Base-by-base conservation (phyloP, 2,888 invertebrate genomes). In the Celastrina argiolus region DNA sequence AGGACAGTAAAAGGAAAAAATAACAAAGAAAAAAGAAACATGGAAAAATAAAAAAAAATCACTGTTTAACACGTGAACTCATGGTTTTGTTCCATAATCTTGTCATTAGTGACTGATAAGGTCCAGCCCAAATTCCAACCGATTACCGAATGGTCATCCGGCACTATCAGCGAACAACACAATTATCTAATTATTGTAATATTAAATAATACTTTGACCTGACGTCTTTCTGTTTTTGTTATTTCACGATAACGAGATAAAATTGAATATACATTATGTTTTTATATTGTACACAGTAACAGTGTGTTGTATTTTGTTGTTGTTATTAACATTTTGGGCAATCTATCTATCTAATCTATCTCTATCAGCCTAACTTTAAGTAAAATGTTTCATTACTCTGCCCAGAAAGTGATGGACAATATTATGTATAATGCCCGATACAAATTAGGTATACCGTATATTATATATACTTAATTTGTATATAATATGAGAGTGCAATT, bases 181-280 rank as follows among this genome's bases (percentile, higher is more conserved):
- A 69, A 70, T 72, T 70, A 71, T 70, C 66, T 66, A 69, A 70
- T 73, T 72, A 75, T 72, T 76, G 59, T 59, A 75, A 76, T 75
- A 75, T 77, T 76, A 78, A 77, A 80, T 77, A 78, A 70, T 73
- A 72, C 69, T 69, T 71, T 78, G 75, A 78, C 76, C 80, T 77
- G 76, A 28, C 16, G 70, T 67, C 66, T 73, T 67, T 31, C 36
- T 67, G 66, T 72, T 69, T 70, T 63, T 67, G 66, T 69, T 69
- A 61, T 65, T 65, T 51, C 51, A 59, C 66, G 66, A 69, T 71
- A 69, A 71, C 68, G 66, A 28, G 45, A 31, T 31, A 31, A 31
- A 28, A 18, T 26, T 31, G 16, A 26, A 42, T 51, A 31, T 45
- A 45, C 14, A 16, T 51, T 64, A 64, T 51, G 51, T 51, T 51